Evolutionary conservation across 1,140 invertebrate genomes (phyloP), one percentile per base, ranked within the genome.

Genomic region (Steinernema khuongi): DNA sequence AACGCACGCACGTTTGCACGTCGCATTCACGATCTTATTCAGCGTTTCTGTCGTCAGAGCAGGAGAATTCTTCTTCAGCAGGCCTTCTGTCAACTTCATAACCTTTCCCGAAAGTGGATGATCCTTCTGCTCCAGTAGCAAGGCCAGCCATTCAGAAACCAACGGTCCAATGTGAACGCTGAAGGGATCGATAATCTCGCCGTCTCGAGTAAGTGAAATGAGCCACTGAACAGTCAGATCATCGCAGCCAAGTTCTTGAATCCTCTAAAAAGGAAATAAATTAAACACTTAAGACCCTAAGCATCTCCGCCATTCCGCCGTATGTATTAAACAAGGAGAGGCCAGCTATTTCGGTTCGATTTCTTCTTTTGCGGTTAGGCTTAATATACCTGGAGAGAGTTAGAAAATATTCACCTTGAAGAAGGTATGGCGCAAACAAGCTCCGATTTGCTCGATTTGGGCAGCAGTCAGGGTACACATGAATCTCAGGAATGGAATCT

Each of bases 171-270:
- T 60, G 50, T 60, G 50, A 2, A 60, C 50, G 11, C 11, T 60
- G 50, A 60, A 60, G 50, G 50, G 50, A 14, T 60, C 50, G 19
- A 60, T 60, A 22, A n/a, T 60, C 50, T 60, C 50, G 11, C 50
- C 50, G 50, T 22, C 26, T 60, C 22, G 50, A 22, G 50, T 60
- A 14, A 60, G 26, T 22, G 14, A 4, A 4, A 60, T 22, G 2
- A 60, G 50, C 50, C 50, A 60, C 22, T 60, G 14, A 4, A 60
- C 7, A 4, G 50, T n/a, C 4, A 14, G 7, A 7, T 60, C 50
- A 7, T 60, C 22, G 50, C 50, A 60, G 7, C 50, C 50, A 22
- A 60, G 11, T 60, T 60, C 19, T 22, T 60, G 14, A 17, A 60
- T 22, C 50, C 14, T 60, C 50, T 60, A 22, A 60, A 60, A 22